A percentile compares a stretch with the other conserved stretches of the same genome.
Evolutionary conservation across 2,113 vertebrate species (phyloP).

Genomic region (Lucifuga dentata): DNA sequence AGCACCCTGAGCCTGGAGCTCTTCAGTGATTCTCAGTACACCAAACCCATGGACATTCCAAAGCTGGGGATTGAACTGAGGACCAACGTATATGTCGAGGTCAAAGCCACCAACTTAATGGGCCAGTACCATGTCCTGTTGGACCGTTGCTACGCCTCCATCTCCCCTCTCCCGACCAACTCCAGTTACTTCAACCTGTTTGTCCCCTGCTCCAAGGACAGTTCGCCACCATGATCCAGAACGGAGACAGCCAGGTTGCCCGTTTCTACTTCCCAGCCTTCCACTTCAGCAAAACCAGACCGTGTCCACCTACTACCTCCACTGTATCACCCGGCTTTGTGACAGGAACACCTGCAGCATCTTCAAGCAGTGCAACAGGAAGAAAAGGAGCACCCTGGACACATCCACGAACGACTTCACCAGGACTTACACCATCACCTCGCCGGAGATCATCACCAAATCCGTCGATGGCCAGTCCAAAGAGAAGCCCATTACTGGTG

Average conservation of each 20-base stretch:
- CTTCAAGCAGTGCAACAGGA: conserved; percentile 76
- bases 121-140: conserved; percentile 81
- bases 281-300: conserved; percentile 81
- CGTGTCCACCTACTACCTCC: conserved; percentile 82
- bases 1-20: conserved; percentile 79
- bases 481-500: background rate
- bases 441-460: conserved; percentile 72
- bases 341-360: conserved; percentile 74
- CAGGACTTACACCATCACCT: conserved; percentile 72
- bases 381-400: conserved; percentile 36
- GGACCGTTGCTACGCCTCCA: conserved; percentile 82
- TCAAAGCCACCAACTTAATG: conserved; percentile 82
- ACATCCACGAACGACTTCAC: conserved; percentile 17
- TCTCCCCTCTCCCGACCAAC: conserved; percentile 66
- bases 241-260: conserved; percentile 77
- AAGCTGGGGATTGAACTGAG: conserved; percentile 72
- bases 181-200: conserved; percentile 82
- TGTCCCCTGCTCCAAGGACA: conserved; percentile 74
- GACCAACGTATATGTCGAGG: conserved; percentile 77
- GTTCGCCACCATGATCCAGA: conserved; percentile 74
- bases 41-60: conserved; percentile 61
- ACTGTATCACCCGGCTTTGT: conserved; percentile 80
- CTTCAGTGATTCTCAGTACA: conserved; percentile 64
- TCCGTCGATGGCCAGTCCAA: conserved; percentile 45
- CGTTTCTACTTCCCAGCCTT: conserved; percentile 82